Conservation (phyloP, 2,113 vertebrate genomes). For the Callorhinus ursinus region DNA sequence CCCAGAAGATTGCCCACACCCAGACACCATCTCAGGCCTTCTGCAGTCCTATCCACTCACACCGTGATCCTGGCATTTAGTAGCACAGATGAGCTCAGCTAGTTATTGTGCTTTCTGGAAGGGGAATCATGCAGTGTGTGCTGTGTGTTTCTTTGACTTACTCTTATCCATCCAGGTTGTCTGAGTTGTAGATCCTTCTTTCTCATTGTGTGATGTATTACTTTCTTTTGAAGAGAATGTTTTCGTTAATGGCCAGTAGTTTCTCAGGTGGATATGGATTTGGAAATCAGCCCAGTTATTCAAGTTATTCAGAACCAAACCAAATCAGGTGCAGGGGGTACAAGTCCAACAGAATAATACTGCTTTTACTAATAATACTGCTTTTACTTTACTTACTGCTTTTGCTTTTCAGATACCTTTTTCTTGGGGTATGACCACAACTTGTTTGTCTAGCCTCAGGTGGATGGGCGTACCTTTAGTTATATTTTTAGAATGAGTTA, state of each 20-base stretch:
- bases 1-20: not conserved
- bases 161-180: not conserved
- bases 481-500: not conserved
- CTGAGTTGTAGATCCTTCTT: rapidly evolving
- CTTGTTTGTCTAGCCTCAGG: not conserved
- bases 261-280: not conserved
- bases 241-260: not conserved
- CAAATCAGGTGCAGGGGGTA: not conserved
- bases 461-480: not conserved
- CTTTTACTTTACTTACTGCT: not conserved
- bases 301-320: not conserved
- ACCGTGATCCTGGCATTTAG: not conserved
- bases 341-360: not conserved
- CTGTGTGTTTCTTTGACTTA: not conserved
- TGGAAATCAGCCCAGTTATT: not conserved
- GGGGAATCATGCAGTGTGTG: not conserved
- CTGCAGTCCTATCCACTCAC: not conserved
- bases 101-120: not conserved
- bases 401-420: not conserved
- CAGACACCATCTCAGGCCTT: not conserved
- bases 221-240: not conserved
- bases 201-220: not conserved
- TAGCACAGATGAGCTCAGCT: too few relatives aligned
- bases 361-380: not conserved
- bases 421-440: not conserved